Evolutionary conservation across 2,797 vertebrate genomes (phyloP).

Genomic region (Anguilla marmorata): DNA sequence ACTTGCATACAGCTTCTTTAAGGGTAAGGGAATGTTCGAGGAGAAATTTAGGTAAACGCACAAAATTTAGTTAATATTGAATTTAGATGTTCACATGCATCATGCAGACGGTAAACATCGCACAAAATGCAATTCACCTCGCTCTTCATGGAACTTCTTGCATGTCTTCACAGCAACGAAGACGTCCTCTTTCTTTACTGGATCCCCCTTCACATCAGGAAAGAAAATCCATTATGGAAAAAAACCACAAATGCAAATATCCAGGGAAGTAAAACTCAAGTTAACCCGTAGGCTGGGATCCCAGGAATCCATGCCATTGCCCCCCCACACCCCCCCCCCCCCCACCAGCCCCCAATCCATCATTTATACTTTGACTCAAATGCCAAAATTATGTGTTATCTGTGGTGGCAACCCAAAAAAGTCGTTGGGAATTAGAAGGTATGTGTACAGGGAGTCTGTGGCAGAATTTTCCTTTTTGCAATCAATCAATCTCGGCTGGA

Average conservation of each 20-base stretch:
- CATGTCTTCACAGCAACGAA: slow-evolving; percentile 98
- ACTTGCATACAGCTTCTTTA: background rate
- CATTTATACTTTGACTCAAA: background rate
- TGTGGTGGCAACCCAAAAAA: background rate
- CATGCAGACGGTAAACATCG: background rate
- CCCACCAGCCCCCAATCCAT: no score
- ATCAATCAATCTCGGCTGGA: background rate
- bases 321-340: no score
- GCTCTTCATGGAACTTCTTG: slow-evolving; percentile 88
- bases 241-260: background rate
- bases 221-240: background rate
- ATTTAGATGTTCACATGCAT: background rate
- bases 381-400: background rate
- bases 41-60: background rate
- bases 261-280: background rate
- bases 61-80: background rate
- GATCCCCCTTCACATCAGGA: slow-evolving; percentile 73
- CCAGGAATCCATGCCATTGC: no score
- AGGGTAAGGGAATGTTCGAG: background rate
- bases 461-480: background rate
- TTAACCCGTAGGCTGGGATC: background rate
- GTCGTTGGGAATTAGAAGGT: background rate
- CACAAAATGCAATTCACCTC: slow-evolving; percentile 77
- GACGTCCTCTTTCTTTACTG: slow-evolving; percentile 82
- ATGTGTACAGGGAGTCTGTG: background rate